Evolutionary conservation across 2,888 invertebrate genomes (phyloP).

Genomic region (Phragmatobia fuliginosa): DNA sequence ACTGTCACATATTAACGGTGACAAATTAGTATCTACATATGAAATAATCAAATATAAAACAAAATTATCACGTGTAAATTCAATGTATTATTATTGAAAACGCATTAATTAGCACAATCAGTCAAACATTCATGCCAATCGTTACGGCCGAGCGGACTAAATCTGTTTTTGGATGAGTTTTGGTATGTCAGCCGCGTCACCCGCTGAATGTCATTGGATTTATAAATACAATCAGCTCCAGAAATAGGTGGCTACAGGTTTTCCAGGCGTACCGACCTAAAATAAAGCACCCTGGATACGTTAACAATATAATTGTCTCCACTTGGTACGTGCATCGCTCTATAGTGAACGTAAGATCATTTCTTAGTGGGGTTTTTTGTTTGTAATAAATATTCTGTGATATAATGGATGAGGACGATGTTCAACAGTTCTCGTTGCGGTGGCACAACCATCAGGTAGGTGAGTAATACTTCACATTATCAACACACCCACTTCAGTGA

Average conservation of each 20-base stretch:
- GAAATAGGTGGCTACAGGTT: constrained; percentile 87
- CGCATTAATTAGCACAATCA: constrained; percentile 69
- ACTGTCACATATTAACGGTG: not conserved
- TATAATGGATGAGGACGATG: constrained; percentile 86
- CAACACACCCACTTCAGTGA: constrained; percentile 66
- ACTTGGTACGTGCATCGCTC: constrained; percentile 67
- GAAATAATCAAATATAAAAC: constrained; percentile 1
- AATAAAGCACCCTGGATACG: constrained; percentile 87
- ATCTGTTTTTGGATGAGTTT: constrained; percentile 86
- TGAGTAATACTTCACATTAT: constrained; percentile 75
- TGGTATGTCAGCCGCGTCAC: constrained; percentile 85
- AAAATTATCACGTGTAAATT: constrained; percentile 35
- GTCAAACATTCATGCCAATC: constrained; percentile 83
- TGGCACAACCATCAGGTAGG: constrained; percentile 94
- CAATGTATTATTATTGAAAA: constrained; percentile 47
- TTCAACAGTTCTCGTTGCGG: constrained; percentile 93
- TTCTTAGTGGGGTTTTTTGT: constrained; percentile 63
- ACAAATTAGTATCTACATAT: not conserved
- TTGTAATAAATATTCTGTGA: constrained; percentile 52
- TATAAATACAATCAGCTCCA: constrained; percentile 87
- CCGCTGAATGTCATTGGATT: constrained; percentile 86
- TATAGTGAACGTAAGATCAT: constrained; percentile 71
- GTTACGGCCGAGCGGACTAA: constrained; percentile 78
- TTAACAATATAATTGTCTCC: constrained; percentile 86
- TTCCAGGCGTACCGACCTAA: constrained; percentile 86